Conservation (phyloP, 2,113 vertebrate genomes). For the Muscicapa adusta region DNA sequence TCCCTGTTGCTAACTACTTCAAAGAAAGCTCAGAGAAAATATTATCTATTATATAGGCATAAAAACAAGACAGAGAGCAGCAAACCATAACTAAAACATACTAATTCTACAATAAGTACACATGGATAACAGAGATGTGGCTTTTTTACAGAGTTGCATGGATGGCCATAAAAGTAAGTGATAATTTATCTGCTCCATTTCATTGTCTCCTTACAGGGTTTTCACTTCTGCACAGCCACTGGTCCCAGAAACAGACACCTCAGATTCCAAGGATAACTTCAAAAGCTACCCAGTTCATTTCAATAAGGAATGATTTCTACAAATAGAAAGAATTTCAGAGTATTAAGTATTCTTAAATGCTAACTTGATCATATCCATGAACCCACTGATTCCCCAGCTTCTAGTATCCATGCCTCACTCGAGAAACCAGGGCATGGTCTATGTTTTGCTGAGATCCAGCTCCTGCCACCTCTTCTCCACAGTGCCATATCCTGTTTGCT, state of each 20-base stretch:
- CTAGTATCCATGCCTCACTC: too few species aligned
- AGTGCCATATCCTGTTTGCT: rapidly evolving
- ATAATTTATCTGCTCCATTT: neutral
- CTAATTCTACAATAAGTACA: neutral
- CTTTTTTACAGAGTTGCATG: neutral
- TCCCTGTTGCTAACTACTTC: neutral
- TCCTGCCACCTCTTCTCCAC: neutral
- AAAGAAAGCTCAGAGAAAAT: neutral
- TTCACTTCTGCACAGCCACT: neutral
- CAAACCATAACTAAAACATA: neutral
- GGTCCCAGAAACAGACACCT: neutral
- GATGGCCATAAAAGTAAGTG: neutral
- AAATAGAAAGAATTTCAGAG: neutral
- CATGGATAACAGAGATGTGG: neutral
- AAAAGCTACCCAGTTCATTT: neutral
- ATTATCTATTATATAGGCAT: neutral
- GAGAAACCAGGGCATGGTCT: neutral
- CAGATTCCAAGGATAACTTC: neutral
- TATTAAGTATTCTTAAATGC: neutral
- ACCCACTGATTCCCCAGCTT: neutral
- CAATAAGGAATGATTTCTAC: neutral
- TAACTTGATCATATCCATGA: neutral
- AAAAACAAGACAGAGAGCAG: neutral
- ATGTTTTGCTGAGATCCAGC: neutral
- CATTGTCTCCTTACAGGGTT: neutral